Evolutionary conservation across 2,797 vertebrate species (phyloP).

Genomic region (Lepus oiostolus): DNA sequence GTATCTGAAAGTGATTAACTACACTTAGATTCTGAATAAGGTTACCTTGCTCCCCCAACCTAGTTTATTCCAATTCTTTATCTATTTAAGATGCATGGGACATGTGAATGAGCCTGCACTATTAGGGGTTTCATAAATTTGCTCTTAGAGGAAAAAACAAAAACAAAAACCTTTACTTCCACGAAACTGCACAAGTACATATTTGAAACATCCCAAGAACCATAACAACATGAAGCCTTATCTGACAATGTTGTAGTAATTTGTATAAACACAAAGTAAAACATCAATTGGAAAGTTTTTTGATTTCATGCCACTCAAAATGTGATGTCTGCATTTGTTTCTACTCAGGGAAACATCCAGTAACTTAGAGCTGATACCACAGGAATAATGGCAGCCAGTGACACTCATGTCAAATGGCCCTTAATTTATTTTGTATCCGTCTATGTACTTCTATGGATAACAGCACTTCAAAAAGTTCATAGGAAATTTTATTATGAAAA

Average conservation of each 20-base stretch:
- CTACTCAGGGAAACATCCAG: background rate
- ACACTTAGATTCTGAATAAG: conserved; percentile 37
- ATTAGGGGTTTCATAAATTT: conserved; percentile 44
- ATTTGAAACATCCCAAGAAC: conserved; percentile 17
- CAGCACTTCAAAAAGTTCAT: too few species aligned
- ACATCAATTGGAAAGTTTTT: conserved; percentile 35
- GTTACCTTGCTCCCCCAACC: background rate
- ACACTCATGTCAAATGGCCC: background rate
- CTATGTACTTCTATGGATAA: background rate
- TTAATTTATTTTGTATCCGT: background rate
- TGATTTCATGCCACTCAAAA: conserved; percentile 34
- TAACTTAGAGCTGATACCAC: background rate
- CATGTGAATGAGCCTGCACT: background rate
- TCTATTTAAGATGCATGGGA: background rate
- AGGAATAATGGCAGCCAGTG: background rate
- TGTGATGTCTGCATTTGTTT: background rate
- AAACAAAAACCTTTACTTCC: background rate
- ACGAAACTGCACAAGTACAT: conserved; percentile 33
- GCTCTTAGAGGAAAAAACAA: conserved; percentile 32
- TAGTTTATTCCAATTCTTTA: conserved; percentile 13
- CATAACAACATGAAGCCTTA: conserved; percentile 29
- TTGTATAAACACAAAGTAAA: background rate
- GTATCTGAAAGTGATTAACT: conserved; percentile 7
- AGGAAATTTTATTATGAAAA: too few species aligned
- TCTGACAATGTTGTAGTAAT: conserved; percentile 18